Evolutionary conservation across 2,888 invertebrate species (phyloP).

Genomic region (Aspidiotus rigidus): DNA sequence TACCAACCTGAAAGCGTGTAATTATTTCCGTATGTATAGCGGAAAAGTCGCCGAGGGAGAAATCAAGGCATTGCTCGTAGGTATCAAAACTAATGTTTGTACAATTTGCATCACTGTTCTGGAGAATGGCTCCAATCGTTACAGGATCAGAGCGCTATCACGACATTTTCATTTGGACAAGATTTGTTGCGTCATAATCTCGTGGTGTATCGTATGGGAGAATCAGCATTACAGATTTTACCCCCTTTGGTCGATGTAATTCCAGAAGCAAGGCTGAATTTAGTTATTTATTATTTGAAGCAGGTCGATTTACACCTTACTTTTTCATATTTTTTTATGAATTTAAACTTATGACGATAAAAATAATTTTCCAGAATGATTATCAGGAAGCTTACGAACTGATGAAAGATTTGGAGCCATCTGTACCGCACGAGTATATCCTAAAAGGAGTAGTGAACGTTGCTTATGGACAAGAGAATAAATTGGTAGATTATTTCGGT

Average conservation of each 20-base stretch:
- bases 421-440: slow-evolving; percentile 91
- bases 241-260: slow-evolving; percentile 89
- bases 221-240: slow-evolving; percentile 84
- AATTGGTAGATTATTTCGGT: slow-evolving; percentile 12
- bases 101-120: neutral
- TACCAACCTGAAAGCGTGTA: slow-evolving; percentile 82
- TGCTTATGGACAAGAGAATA: slow-evolving; percentile 77
- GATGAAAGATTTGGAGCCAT: slow-evolving; percentile 83
- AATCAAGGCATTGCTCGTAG: slow-evolving; percentile 59
- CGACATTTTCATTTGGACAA: slow-evolving; percentile 49
- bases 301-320: slow-evolving; percentile 45
- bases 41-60: slow-evolving; percentile 91
- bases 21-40: slow-evolving; percentile 77
- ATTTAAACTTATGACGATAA: neutral
- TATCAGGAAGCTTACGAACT: slow-evolving; percentile 78
- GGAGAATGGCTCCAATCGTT: neutral
- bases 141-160: slow-evolving; percentile 56
- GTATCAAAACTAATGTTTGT: slow-evolving; percentile 8
- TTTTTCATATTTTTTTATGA: neutral
- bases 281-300: slow-evolving; percentile 86
- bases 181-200: slow-evolving; percentile 91
- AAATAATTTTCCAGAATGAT: slow-evolving; percentile 51
- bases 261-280: slow-evolving; percentile 90
- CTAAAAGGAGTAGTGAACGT: slow-evolving; percentile 94
- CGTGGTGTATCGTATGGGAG: slow-evolving; percentile 88